These are phyloP conservation scores for Clarias laeviceps DNA, from an alignment of 2,797 vertebrate species.

Conservation along the genomic window DNA sequence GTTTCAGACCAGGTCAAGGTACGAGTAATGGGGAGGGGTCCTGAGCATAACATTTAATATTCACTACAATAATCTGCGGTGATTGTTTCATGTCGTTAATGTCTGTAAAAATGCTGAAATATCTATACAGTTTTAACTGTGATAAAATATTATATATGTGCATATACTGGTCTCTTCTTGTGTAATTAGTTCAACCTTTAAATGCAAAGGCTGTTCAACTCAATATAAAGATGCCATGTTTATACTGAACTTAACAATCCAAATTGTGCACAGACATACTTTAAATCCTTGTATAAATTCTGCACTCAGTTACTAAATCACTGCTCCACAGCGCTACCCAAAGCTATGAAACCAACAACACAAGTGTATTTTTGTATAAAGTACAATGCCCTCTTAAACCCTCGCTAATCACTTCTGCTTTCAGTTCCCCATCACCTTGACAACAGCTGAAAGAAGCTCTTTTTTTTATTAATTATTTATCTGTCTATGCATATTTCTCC, in stretches of 20 bases:
- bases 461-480: conserved; percentile 5
- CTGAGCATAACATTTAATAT: not conserved
- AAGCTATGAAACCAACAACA: not conserved
- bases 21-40: not conserved
- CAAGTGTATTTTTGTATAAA: not conserved
- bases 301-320: not conserved
- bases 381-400: conserved; percentile 18
- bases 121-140: not conserved
- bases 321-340: not conserved
- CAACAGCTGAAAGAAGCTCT: conserved; percentile 10
- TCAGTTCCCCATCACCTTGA: conserved; percentile 22
- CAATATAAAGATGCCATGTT: not conserved
- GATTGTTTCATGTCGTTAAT: not conserved
- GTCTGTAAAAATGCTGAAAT: not conserved
- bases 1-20: not conserved
- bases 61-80: not conserved
- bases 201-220: not conserved
- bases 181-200: not conserved
- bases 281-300: not conserved
- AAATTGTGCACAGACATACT: not conserved
- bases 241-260: not conserved
- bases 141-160: not conserved
- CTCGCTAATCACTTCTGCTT: conserved; percentile 31
- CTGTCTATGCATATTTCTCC: not conserved
- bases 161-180: not conserved